phyloP scores from a whole-genome alignment of 92 coral and sea anemone species.

The Siderastrea radians region DNA sequence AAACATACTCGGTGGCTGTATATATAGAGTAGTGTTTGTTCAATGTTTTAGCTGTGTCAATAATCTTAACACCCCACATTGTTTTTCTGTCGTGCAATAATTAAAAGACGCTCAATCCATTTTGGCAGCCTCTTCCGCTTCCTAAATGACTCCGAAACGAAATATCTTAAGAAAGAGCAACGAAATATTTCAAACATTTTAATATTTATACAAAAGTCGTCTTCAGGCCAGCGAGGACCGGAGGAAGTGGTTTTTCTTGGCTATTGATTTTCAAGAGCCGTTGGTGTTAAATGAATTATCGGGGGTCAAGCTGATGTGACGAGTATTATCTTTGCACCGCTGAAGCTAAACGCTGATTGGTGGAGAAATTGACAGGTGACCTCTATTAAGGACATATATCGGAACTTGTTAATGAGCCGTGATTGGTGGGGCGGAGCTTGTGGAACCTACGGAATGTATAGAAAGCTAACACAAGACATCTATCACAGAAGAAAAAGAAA shows the following conservation, averaged over 20 bases:
- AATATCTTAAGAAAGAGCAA: neutral
- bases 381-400: conserved; percentile 49
- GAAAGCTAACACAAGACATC: conserved; percentile 16
- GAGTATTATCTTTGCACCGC: conserved; percentile 38
- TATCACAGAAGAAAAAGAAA: conserved; percentile 37
- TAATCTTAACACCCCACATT: neutral
- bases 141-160: neutral
- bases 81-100: conserved; percentile 24
- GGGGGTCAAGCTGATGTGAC: conserved; percentile 11
- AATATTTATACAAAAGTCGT: neutral
- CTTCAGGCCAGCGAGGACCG: neutral
- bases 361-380: conserved; percentile 33
- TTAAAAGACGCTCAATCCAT: conserved; percentile 26
- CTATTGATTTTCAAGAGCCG: neutral
- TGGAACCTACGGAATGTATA: conserved; percentile 70
- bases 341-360: conserved; percentile 31
- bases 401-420: conserved; percentile 86
- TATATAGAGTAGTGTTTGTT: neutral
- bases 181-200: neutral
- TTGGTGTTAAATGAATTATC: conserved; percentile 26
- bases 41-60: conserved; percentile 16
- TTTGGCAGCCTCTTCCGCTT: conserved; percentile 21
- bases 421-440: conserved; percentile 99
- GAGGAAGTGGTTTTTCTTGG: neutral
- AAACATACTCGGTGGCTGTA: neutral